Percentiles rank a stretch among this genome's conserved stretches.
Conservation (phyloP, 2,113 vertebrate species). For the Panurus biarmicus region DNA sequence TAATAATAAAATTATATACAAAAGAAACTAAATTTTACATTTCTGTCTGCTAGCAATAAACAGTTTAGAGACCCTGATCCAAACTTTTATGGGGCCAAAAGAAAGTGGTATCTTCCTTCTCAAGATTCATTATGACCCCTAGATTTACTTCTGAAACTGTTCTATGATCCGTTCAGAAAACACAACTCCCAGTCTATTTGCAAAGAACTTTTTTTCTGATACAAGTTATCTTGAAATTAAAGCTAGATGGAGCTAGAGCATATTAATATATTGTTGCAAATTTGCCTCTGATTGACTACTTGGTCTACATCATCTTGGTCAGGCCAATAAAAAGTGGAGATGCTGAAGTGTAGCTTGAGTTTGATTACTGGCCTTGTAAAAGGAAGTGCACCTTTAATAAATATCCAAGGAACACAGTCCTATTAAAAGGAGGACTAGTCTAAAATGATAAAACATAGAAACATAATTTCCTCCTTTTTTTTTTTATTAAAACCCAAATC, state of each 20-base stretch:
- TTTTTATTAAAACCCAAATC: background rate
- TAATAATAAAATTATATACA: background rate
- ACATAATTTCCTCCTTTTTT: background rate
- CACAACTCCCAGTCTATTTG: background rate
- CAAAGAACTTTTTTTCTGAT: background rate
- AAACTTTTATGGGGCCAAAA: background rate
- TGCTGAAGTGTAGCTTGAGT: background rate
- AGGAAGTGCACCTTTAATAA: background rate
- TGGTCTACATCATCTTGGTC: background rate
- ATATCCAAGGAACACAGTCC: background rate
- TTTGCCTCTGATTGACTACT: background rate
- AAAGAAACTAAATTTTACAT: background rate
- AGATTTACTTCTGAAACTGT: background rate
- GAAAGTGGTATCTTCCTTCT: background rate
- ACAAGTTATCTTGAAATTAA: conserved; percentile 16
- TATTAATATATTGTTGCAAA: background rate
- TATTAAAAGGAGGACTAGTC: background rate
- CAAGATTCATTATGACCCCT: background rate
- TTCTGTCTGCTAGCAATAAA: background rate
- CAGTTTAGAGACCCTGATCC: background rate
- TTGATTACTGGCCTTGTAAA: background rate
- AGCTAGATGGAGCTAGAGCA: conserved; percentile 72
- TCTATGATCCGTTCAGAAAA: background rate
- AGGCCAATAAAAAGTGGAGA: background rate
- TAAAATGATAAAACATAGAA: background rate